These are phyloP conservation scores for Pica pica DNA, from an alignment of 2,113 vertebrate genomes.

Conservation along the genomic window DNA sequence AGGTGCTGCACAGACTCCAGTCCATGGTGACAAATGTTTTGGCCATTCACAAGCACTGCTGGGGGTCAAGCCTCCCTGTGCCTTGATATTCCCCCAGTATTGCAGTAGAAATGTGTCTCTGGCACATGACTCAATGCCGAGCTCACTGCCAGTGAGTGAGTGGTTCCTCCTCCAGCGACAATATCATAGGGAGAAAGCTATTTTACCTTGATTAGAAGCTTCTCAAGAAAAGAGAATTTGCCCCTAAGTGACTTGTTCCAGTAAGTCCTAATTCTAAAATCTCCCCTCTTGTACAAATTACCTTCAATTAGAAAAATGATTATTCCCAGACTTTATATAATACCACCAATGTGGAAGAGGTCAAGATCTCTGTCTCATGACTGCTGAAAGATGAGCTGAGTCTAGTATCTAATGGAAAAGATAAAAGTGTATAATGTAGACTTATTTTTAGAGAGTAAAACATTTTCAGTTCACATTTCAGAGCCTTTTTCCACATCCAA, in stretches of 20 bases:
- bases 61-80: not conserved
- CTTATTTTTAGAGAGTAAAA: conserved; percentile 42
- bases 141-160: not conserved
- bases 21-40: not conserved
- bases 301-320: not conserved
- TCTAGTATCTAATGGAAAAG: not conserved
- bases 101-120: not conserved
- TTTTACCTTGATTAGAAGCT: not conserved
- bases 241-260: not conserved
- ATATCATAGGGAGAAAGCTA: not conserved
- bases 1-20: not conserved
- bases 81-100: not conserved
- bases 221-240: not conserved
- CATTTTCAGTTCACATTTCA: conserved; percentile 1
- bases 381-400: not conserved
- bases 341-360: not conserved
- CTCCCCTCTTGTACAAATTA: not conserved
- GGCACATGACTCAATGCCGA: not conserved
- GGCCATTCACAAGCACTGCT: not conserved
- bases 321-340: conserved; percentile 3
- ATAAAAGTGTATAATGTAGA: not conserved
- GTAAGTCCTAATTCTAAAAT: not conserved
- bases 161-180: not conserved
- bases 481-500: conserved; percentile 37
- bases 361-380: not conserved